Percentiles rank a stretch among this genome's conserved stretches.
Evolutionary conservation across 1,140 invertebrate species (phyloP).

Genomic region (Eulimnadia texana): DNA sequence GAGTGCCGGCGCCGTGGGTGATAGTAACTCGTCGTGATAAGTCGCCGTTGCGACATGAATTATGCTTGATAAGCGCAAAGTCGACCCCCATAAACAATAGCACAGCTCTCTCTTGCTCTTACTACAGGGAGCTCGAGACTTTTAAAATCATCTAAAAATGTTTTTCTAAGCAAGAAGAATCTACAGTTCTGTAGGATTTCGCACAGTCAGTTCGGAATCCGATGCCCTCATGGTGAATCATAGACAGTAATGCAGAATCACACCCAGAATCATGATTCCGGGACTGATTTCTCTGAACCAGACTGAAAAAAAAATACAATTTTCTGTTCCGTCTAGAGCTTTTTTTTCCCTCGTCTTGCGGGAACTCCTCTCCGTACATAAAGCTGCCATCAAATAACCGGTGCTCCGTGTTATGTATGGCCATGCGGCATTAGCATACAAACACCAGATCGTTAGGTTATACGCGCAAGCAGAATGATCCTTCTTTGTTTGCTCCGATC

Average conservation of each 20-base stretch:
- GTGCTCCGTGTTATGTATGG: background rate
- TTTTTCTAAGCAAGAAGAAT: background rate
- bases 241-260: too few species aligned
- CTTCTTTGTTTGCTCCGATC: background rate
- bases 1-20: background rate
- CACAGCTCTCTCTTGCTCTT: too few species aligned
- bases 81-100: background rate
- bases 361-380: background rate
- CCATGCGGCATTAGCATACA: background rate
- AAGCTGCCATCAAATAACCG: background rate
- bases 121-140: background rate
- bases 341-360: background rate
- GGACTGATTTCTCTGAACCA: too few species aligned
- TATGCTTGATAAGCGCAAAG: background rate
- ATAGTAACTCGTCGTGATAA: background rate
- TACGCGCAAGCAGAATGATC: background rate
- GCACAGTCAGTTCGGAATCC: too few species aligned
- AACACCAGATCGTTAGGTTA: background rate
- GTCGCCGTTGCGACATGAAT: background rate
- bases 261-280: too few species aligned
- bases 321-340: too few species aligned
- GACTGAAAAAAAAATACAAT: too few species aligned
- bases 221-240: too few species aligned
- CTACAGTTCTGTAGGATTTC: too few species aligned
- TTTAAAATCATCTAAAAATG: background rate